Evolutionary conservation across 2,797 vertebrate genomes (phyloP).

Genomic region (Silurus aristotelis): DNA sequence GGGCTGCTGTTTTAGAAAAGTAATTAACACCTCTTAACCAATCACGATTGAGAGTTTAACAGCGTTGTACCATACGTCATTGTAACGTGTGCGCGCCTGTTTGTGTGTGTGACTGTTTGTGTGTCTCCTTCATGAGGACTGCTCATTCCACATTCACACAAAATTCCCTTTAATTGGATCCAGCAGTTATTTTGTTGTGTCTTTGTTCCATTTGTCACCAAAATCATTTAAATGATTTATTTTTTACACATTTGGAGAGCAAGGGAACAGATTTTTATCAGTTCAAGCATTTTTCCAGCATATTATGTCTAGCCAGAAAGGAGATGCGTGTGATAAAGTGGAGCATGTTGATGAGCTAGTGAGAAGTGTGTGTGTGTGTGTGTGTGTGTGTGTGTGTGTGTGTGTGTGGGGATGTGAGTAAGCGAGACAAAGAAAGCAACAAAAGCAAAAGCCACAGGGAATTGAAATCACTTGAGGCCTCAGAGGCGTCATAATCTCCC

Average conservation of each 20-base stretch:
- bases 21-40: background rate
- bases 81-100: background rate
- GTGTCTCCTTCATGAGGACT: background rate
- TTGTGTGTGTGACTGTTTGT: too few species aligned
- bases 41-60: background rate
- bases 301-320: slow-evolving; percentile 5
- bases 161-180: background rate
- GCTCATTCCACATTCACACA: background rate
- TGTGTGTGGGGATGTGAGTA: background rate
- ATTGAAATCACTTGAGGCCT: slow-evolving; percentile 21
- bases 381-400: too few species aligned
- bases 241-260: background rate
- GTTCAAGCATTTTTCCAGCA: background rate
- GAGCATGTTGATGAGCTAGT: background rate
- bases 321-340: background rate
- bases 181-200: background rate
- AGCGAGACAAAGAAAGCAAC: slow-evolving; percentile 4
- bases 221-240: background rate
- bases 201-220: background rate
- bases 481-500: slow-evolving; percentile 15
- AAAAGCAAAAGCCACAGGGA: slow-evolving; percentile 25
- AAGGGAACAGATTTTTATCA: background rate
- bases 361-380: background rate
- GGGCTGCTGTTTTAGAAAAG: background rate
- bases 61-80: background rate